Percentiles rank a stretch among this genome's conserved stretches.
These are phyloP conservation scores for Drosophila pandora DNA, from an alignment of 1,140 invertebrate genomes.

Conservation along the genomic window DNA sequence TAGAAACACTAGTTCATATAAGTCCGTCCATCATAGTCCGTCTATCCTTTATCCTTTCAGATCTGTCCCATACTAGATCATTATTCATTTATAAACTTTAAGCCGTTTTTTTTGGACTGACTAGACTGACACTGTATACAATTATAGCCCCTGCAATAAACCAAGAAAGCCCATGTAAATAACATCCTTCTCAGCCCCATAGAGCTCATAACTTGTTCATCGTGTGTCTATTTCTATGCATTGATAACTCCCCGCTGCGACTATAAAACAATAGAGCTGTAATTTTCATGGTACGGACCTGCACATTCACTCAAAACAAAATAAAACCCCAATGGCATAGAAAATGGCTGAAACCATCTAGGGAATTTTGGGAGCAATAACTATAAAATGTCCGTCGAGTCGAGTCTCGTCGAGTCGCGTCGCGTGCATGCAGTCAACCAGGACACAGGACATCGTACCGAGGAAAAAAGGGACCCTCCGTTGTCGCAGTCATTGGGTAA, in stretches of 20 bases:
- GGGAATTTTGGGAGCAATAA: slow-evolving; percentile 76
- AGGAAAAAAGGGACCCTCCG: slow-evolving; percentile 45
- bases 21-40: no score
- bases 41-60: no score
- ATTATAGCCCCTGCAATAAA: background rate
- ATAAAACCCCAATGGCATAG: slow-evolving; percentile 71
- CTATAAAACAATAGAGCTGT: slow-evolving; percentile 71
- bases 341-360: slow-evolving; percentile 73
- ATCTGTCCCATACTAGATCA: background rate
- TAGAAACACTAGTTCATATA: no score
- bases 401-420: slow-evolving; percentile 13
- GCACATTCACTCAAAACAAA: slow-evolving; percentile 59
- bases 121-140: background rate
- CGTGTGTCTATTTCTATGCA: slow-evolving; percentile 59
- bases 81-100: background rate
- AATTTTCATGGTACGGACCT: slow-evolving; percentile 58
- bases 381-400: slow-evolving; percentile 72
- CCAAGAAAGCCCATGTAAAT: slow-evolving; percentile 9
- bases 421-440: slow-evolving; percentile 70
- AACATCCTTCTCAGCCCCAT: slow-evolving; percentile 6
- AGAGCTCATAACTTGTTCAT: slow-evolving; percentile 34
- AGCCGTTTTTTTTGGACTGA: background rate
- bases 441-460: slow-evolving; percentile 31
- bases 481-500: slow-evolving; percentile 66
- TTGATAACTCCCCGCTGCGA: slow-evolving; percentile 45